A percentile compares a stretch with the other conserved stretches of the same genome.
Evolutionary conservation across 2,113 vertebrate genomes (phyloP).

Genomic region (Myiopsitta monachus): DNA sequence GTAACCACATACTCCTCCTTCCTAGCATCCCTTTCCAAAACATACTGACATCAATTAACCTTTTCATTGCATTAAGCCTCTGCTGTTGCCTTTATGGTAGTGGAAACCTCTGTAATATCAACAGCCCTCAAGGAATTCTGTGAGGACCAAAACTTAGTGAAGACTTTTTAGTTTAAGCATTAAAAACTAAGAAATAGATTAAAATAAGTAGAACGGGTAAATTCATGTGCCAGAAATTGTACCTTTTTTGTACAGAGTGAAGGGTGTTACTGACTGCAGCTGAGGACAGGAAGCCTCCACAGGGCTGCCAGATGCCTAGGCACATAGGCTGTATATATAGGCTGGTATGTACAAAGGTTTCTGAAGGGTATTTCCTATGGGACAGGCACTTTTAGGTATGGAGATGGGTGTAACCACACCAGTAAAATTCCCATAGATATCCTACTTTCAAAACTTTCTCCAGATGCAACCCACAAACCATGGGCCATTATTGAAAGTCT

Average conservation of each 20-base stretch:
- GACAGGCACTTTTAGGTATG: neutral
- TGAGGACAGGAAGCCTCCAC: neutral
- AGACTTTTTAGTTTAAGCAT: neutral
- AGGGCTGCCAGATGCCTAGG: neutral
- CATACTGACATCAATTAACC: neutral
- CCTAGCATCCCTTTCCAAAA: neutral
- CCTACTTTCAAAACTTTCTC: neutral
- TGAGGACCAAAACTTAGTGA: neutral
- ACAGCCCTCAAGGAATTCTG: neutral
- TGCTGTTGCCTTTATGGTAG: neutral
- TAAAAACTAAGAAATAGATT: neutral
- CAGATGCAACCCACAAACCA: neutral
- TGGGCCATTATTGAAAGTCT: neutral
- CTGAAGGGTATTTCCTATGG: neutral
- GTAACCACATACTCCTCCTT: neutral
- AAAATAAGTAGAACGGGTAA: neutral
- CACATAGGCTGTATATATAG: neutral
- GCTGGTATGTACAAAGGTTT: neutral
- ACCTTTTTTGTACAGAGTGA: neutral
- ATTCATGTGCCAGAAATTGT: neutral
- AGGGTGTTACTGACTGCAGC: neutral
- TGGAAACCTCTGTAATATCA: neutral
- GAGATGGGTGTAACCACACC: neutral
- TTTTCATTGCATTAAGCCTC: slow-evolving; percentile 3
- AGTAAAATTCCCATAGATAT: neutral